Conservation (phyloP, 2,113 vertebrate species). For the Notarius quadriscutis region DNA sequence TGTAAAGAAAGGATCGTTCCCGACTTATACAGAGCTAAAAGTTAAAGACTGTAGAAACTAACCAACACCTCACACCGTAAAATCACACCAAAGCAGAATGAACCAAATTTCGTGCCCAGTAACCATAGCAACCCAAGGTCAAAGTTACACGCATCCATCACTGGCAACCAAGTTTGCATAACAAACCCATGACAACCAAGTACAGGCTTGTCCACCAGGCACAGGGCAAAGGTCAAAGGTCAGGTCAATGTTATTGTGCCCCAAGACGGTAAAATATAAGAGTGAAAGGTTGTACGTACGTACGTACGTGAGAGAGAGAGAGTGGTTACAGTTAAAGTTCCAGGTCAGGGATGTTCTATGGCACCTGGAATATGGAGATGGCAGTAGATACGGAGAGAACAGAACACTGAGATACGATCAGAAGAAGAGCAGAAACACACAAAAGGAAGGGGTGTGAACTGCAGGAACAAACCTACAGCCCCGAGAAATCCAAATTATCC, state of each 20-base stretch:
- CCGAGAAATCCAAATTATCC: slow-evolving; percentile 21
- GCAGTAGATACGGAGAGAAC: background rate
- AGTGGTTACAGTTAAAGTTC: no score
- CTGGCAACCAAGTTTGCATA: slow-evolving; percentile 58
- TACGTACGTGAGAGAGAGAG: background rate
- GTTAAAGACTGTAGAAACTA: background rate
- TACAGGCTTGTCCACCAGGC: slow-evolving; percentile 53
- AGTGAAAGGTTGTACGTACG: slow-evolving; percentile 51
- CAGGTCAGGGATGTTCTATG: slow-evolving; percentile 34
- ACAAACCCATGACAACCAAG: slow-evolving; percentile 63
- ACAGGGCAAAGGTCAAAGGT: slow-evolving; percentile 64
- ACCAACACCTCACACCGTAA: background rate
- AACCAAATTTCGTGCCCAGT: slow-evolving; percentile 9
- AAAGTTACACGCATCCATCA: slow-evolving; percentile 70
- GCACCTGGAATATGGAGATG: slow-evolving; percentile 51
- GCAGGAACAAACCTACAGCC: no score
- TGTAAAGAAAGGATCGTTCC: no score
- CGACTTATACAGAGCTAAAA: no score
- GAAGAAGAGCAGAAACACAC: background rate
- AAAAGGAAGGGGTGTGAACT: background rate
- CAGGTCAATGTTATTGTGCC: slow-evolving; percentile 55
- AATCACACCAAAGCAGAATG: background rate
- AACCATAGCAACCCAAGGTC: slow-evolving; percentile 61
- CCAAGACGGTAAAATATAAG: slow-evolving; percentile 45
- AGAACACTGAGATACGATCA: background rate